These are phyloP conservation scores for Odocoileus virginianus DNA, from an alignment of 2,113 vertebrate genomes.

Conservation along the genomic window DNA sequence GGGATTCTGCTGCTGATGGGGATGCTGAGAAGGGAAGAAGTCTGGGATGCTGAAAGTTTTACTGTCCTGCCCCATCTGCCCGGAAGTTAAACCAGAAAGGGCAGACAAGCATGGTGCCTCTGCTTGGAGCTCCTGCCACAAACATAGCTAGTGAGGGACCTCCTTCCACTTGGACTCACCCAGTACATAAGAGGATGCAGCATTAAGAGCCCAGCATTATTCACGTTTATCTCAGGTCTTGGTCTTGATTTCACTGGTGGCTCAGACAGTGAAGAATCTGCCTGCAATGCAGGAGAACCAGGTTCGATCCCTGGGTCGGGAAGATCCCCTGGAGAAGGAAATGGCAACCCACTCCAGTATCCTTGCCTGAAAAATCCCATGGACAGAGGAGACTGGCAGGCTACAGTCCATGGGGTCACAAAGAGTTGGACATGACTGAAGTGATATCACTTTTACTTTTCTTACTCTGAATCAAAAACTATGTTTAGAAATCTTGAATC, in stretches of 20 bases:
- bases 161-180: not conserved
- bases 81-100: not conserved
- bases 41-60: not conserved
- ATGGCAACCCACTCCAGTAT: not conserved
- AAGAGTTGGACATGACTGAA: not conserved
- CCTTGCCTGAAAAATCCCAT: not conserved
- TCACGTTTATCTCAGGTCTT: not conserved
- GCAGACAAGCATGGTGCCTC: not conserved
- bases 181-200: accelerated
- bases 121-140: not conserved
- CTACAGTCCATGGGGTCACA: not conserved
- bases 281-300: accelerated
- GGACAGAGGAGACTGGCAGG: not conserved
- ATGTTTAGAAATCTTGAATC: not conserved
- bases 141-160: not conserved
- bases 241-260: not conserved
- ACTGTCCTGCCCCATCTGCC: not conserved
- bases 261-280: not conserved
- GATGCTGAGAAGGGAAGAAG: not conserved
- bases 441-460: not conserved
- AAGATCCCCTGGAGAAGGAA: not conserved
- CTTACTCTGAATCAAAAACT: not conserved
- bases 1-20: accelerated
- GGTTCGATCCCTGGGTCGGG: not conserved
- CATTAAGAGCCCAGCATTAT: too few species aligned